Percentiles rank a stretch among this genome's conserved stretches.
Evolutionary conservation across 1,140 invertebrate species (phyloP).

Genomic region (Pseudomyrmex flavicornis): DNA sequence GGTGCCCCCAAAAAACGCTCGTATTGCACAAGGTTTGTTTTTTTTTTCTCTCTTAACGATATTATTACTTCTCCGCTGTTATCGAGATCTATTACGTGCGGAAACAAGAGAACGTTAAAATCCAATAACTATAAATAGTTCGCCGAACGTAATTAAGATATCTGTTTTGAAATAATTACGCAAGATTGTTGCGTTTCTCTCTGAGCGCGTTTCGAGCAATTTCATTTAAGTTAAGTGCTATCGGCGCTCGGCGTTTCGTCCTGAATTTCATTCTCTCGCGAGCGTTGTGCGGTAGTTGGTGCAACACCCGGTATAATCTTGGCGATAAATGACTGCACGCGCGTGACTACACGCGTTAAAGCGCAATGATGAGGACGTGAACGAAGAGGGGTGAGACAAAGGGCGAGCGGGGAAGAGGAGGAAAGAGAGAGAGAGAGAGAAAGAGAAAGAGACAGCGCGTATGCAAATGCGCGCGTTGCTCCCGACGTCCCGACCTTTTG

Average conservation of each 20-base stretch:
- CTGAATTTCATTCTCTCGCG: not conserved
- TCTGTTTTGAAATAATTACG: no score
- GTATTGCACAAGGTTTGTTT: no score
- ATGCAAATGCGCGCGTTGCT: slow-evolving; percentile 58
- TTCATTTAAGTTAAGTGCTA: not conserved
- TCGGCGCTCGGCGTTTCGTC: not conserved
- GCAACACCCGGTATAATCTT: slow-evolving; percentile 30
- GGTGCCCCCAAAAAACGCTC: not conserved
- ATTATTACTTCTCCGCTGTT: not conserved
- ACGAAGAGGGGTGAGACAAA: not conserved
- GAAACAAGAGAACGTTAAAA: no score
- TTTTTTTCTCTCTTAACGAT: not conserved
- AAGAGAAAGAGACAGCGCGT: not conserved
- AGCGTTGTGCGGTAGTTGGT: no score
- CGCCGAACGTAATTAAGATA: no score
- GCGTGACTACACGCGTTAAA: slow-evolving; percentile 27
- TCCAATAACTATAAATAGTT: not conserved
- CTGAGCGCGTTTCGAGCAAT: no score
- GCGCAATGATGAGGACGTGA: slow-evolving; percentile 33
- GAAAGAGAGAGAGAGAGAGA: not conserved
- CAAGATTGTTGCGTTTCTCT: no score
- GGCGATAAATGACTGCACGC: slow-evolving; percentile 47
- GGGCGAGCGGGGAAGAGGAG: no score
- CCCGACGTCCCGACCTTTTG: slow-evolving; percentile 13
- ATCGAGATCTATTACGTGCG: no score